A percentile compares a stretch with the other conserved stretches of the same genome.
phyloP scores from a whole-genome alignment of 2,888 invertebrate genomes.

The Noctua pronuba region DNA sequence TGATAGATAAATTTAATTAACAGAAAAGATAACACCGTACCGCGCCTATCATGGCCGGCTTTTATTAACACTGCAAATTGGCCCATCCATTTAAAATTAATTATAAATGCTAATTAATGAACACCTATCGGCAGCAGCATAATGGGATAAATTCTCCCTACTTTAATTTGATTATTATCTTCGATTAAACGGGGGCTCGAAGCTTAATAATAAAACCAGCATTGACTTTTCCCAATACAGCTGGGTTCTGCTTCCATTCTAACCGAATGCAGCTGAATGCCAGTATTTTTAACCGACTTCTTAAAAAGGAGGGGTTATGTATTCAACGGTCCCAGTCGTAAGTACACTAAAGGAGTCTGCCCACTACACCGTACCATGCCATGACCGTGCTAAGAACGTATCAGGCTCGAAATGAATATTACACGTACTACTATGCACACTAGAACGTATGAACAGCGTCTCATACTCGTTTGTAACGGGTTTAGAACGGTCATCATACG shows the following conservation, averaged over 20 bases:
- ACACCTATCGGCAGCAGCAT: constrained; percentile 14
- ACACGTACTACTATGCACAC: too few species aligned
- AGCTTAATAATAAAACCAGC: background rate
- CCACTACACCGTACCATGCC: too few species aligned
- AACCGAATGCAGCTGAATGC: too few species aligned
- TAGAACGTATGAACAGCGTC: too few species aligned
- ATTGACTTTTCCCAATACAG: background rate
- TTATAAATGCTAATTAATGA: constrained; percentile 42
- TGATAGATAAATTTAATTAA: background rate
- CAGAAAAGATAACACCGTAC: constrained; percentile 12
- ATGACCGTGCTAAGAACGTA: too few species aligned
- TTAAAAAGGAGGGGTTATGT: too few species aligned
- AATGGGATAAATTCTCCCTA: constrained; percentile 18
- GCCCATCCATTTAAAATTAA: constrained; percentile 29
- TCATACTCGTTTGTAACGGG: too few species aligned
- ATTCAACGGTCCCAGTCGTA: too few species aligned
- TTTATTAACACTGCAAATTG: constrained; percentile 14
- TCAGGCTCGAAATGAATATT: too few species aligned
- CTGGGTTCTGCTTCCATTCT: background rate
- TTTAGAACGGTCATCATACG: too few species aligned
- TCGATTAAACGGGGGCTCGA: background rate
- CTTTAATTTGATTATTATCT: constrained; percentile 14
- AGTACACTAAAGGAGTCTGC: too few species aligned
- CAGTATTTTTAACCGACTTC: too few species aligned
- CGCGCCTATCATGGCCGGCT: background rate